phyloP scores from a whole-genome alignment of 2,113 vertebrate genomes.

The Kryptolebias marmoratus region DNA sequence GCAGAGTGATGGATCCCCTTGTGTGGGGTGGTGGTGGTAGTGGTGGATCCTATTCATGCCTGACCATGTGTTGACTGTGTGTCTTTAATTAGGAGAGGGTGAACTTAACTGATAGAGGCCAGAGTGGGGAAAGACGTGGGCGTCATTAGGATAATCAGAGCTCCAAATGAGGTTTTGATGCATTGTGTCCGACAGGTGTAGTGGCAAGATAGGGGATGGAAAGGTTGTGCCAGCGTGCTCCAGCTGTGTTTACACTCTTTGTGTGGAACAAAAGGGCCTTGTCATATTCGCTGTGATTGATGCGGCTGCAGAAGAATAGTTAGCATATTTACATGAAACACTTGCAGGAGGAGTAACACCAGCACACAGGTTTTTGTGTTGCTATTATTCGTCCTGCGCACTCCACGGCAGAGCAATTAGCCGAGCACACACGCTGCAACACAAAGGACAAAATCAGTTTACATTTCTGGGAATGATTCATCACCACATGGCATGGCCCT shows the following conservation, averaged over 20 bases:
- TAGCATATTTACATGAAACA: constrained; percentile 80
- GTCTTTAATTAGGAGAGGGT: constrained; percentile 70
- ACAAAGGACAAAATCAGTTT: constrained; percentile 54
- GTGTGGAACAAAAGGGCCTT: constrained; percentile 77
- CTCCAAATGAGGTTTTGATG: constrained; percentile 77
- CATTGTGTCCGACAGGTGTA: constrained; percentile 79
- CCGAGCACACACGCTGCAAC: constrained; percentile 38
- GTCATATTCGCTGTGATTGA: constrained; percentile 81
- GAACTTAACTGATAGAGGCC: constrained; percentile 63
- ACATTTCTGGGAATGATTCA: constrained; percentile 52
- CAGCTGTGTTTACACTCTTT: constrained; percentile 83
- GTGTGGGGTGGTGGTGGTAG: constrained; percentile 14
- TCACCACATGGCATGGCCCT: constrained; percentile 18
- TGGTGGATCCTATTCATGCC: constrained; percentile 50
- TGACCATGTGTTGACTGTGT: constrained; percentile 71
- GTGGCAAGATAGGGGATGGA: constrained; percentile 71
- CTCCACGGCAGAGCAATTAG: constrained; percentile 24
- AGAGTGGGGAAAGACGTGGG: constrained; percentile 58
- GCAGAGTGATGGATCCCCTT: constrained; percentile 38
- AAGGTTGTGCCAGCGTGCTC: constrained; percentile 65
- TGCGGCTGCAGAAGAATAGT: constrained; percentile 75
- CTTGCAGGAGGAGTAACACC: constrained; percentile 48
- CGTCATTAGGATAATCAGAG: constrained; percentile 77
- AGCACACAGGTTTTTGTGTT: constrained; percentile 30
- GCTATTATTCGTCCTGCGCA: constrained; percentile 63